Conservation (phyloP, 2,888 invertebrate species). For the Oxytorus armatus region DNA sequence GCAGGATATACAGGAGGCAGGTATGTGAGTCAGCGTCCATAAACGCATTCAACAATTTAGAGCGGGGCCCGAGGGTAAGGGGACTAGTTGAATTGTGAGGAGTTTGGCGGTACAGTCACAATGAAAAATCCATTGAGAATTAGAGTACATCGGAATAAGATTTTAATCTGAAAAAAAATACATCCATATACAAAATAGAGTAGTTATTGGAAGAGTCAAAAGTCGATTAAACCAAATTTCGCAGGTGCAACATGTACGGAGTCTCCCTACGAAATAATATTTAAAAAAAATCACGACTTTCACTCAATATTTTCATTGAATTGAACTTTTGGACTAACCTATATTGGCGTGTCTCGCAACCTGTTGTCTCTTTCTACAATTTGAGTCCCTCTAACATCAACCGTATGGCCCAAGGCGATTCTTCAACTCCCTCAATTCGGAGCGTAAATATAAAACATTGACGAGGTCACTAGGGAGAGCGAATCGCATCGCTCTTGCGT, state of each 20-base stretch:
- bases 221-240: too few relatives aligned
- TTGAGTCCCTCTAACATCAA: background rate
- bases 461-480: conserved; percentile 47
- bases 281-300: background rate
- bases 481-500: background rate
- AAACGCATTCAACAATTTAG: too few relatives aligned
- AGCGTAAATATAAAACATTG: conserved; percentile 18
- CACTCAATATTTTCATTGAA: background rate
- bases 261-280: background rate
- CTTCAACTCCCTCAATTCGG: conserved; percentile 5
- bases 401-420: background rate
- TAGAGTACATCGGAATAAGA: too few relatives aligned
- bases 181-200: too few relatives aligned
- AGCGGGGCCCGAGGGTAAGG: too few relatives aligned
- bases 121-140: too few relatives aligned
- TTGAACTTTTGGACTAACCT: background rate
- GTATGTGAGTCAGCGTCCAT: too few relatives aligned
- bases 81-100: too few relatives aligned
- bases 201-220: too few relatives aligned
- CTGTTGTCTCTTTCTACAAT: background rate
- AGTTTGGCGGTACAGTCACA: too few relatives aligned
- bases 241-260: background rate
- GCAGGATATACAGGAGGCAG: too few relatives aligned
- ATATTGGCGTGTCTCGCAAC: background rate
- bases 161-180: too few relatives aligned